phyloP scores from a whole-genome alignment of 2,888 invertebrate species.

The Atherix ibis region DNA sequence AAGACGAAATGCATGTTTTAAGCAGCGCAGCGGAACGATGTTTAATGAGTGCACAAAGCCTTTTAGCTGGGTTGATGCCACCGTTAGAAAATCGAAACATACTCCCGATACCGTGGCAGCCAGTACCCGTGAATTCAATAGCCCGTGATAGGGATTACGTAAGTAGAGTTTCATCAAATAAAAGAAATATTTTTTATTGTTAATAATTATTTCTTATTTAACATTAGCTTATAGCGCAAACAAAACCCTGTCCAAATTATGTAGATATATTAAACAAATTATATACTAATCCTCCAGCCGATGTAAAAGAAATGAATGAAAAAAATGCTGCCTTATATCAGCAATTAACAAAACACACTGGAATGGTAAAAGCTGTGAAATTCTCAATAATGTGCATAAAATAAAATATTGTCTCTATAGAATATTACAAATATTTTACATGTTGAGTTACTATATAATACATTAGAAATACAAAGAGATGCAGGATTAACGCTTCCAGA shows the following conservation, averaged over 20 bases:
- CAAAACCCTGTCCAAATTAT: slow-evolving; percentile 39
- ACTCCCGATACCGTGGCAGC: slow-evolving; percentile 57
- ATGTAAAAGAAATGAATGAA: slow-evolving; percentile 35
- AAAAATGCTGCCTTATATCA: slow-evolving; percentile 45
- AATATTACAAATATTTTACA: slow-evolving; percentile 42
- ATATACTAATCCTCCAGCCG: slow-evolving; percentile 34
- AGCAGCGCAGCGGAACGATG: slow-evolving; percentile 75
- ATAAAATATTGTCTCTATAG: slow-evolving; percentile 15
- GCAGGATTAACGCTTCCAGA: slow-evolving; percentile 52
- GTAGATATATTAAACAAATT: slow-evolving; percentile 36
- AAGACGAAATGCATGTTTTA: slow-evolving; percentile 42
- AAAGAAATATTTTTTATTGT: not conserved
- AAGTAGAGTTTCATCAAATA: slow-evolving; percentile 25
- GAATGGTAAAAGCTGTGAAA: too few relatives aligned
- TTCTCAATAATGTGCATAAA: too few relatives aligned
- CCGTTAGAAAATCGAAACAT: slow-evolving; percentile 26
- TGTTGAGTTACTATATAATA: slow-evolving; percentile 57
- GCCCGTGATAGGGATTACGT: slow-evolving; percentile 58
- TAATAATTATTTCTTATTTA: not conserved
- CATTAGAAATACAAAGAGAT: slow-evolving; percentile 48
- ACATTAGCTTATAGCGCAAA: slow-evolving; percentile 29
- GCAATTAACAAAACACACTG: slow-evolving; percentile 41
- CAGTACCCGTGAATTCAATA: slow-evolving; percentile 67
- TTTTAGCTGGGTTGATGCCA: slow-evolving; percentile 55
- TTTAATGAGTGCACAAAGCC: slow-evolving; percentile 68